phyloP scores from a whole-genome alignment of 2,797 vertebrate genomes.

The Lindbergichthys nudifrons region DNA sequence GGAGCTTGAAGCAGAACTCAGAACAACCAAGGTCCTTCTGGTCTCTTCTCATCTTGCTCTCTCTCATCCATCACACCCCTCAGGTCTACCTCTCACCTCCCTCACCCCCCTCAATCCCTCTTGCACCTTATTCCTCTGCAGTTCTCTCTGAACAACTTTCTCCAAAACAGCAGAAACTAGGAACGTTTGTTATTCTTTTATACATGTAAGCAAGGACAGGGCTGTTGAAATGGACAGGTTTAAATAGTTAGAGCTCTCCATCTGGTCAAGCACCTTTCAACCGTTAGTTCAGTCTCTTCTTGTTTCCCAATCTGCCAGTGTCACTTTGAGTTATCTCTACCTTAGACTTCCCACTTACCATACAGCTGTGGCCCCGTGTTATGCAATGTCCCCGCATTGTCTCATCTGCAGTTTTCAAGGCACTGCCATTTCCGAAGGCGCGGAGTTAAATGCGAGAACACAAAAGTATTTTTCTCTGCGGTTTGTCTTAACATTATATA shows the following conservation, averaged over 20 bases:
- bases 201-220: constrained; percentile 43
- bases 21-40: constrained; percentile 73
- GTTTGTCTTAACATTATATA: constrained; percentile 65
- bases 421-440: constrained; percentile 26
- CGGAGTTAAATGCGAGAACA: constrained; percentile 41
- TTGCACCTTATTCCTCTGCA: constrained; percentile 50
- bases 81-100: constrained; percentile 69
- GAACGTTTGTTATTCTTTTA: constrained; percentile 20
- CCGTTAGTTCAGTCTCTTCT: constrained; percentile 25
- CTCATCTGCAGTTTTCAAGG: constrained; percentile 37
- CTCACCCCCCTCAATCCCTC: constrained; percentile 50
- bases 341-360: constrained; percentile 20
- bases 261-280: constrained; percentile 22
- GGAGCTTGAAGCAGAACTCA: constrained; percentile 65
- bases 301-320: constrained; percentile 19
- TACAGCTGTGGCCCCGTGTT: constrained; percentile 44
- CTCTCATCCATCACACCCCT: constrained; percentile 73
- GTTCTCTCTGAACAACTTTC: constrained; percentile 41
- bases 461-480: constrained; percentile 16
- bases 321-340: constrained; percentile 36
- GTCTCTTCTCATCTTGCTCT: constrained; percentile 62
- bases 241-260: constrained; percentile 7
- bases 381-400: constrained; percentile 38
- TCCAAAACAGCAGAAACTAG: constrained; percentile 47
- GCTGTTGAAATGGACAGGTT: constrained; percentile 25